A percentile compares a stretch with the other conserved stretches of the same genome.
Conservation (phyloP, 2,888 invertebrate species). For the Noctua comes region DNA sequence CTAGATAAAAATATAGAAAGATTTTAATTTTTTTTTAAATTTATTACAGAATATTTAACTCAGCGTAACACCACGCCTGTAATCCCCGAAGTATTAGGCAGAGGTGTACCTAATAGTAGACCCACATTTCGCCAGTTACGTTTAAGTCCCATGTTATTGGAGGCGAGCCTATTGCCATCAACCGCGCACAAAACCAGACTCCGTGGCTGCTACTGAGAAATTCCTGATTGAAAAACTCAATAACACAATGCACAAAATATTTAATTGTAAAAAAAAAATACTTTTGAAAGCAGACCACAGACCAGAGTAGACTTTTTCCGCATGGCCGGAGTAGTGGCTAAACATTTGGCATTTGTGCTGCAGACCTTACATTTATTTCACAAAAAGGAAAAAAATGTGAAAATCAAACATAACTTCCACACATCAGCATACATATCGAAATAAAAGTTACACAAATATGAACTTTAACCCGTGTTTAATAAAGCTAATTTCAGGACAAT, state of each 20-base stretch:
- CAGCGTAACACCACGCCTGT: no score
- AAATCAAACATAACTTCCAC: not conserved
- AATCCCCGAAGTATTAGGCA: no score
- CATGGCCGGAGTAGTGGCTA: not conserved
- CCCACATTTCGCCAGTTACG: no score
- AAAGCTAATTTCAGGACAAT: not conserved
- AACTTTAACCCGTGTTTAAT: not conserved
- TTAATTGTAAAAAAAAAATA: not conserved
- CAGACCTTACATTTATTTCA: not conserved
- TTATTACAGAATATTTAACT: not conserved
- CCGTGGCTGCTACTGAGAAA: no score
- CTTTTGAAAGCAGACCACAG: not conserved
- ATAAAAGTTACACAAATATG: not conserved
- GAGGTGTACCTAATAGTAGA: no score
- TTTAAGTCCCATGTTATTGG: no score
- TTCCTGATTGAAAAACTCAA: no score
- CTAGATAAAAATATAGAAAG: not conserved
- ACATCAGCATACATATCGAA: no score
- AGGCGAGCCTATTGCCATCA: no score
- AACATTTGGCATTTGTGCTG: not conserved
- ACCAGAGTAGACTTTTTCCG: not conserved
- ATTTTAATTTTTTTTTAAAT: not conserved
- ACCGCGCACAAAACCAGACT: no score
- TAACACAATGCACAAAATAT: no score
- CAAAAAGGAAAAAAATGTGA: not conserved